Base-by-base conservation (phyloP, 1,140 invertebrate species). In the Lycorma delicatula region DNA sequence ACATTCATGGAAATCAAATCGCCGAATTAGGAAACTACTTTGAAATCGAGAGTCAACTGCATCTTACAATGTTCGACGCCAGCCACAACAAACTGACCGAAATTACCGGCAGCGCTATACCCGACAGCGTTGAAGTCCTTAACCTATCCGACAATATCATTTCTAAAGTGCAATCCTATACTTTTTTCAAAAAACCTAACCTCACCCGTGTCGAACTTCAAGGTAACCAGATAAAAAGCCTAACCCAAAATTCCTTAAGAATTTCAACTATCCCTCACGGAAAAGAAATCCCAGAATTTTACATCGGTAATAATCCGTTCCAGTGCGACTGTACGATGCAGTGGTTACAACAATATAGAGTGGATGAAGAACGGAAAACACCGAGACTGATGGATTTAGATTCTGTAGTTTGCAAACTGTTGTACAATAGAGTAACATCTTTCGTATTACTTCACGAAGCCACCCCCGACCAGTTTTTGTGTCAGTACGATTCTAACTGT, bases 161-260 rank as follows among this genome's bases (percentile, higher is more conserved):
- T 60, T 81, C 81, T 22, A 89, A 86, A 74, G 88, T 95, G 48
- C 88, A 91, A 65, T 89, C 89, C 1, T 92, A 93, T 64, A 89
- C 91, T n/a, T 94, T 94, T 72, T 88, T 92, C 72, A 90, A 91
- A 68, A 95, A 94, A 70, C 87, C 87, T 1, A 93, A 93, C 71
- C 72, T 94, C 49, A 92, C 89, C 1, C 76, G 85, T 49, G 90
- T 94, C 1, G 89, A 94, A 71, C 73, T 95, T 34, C 86, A 85
- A 63, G 84, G 86, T 38, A 95, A 95, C 70, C 82, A 86, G 66
- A 84, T 95, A 65, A 84, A 84, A 46, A 89, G 81, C 62, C 70
- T 95, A 38, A 90, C 91, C 64, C 86, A 89, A 12, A 93, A 92
- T 71, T 89, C 91, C 0, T 70, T 95, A 49, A 75, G 90, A 48